Evolutionary conservation across 2,113 vertebrate genomes (phyloP).

Genomic region (Saguinus midas): DNA sequence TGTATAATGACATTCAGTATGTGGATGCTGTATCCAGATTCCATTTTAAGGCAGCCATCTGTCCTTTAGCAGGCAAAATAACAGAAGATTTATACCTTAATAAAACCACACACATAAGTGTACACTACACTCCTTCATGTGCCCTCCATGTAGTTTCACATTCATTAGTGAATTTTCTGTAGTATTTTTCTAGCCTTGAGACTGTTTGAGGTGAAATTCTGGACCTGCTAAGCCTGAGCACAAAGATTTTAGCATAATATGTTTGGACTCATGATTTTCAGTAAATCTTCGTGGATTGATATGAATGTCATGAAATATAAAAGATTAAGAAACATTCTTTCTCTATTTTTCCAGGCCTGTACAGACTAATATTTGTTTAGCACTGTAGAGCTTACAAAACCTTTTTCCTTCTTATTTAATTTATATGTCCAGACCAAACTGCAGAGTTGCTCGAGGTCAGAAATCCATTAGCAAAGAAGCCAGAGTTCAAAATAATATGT

Average conservation of each 20-base stretch:
- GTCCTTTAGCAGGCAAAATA: constrained; percentile 73
- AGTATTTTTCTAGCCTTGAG: not conserved
- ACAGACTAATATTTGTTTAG: constrained; percentile 35
- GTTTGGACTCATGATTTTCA: constrained; percentile 35
- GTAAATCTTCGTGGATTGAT: constrained; percentile 10
- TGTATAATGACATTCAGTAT: constrained; percentile 68
- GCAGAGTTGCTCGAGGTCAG: not conserved
- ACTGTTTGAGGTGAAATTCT: not conserved
- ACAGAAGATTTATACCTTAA: constrained; percentile 76
- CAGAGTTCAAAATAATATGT: not conserved
- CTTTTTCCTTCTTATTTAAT: constrained; percentile 32
- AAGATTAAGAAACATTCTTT: constrained; percentile 42
- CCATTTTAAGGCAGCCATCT: constrained; percentile 78
- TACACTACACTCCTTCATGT: constrained; percentile 9
- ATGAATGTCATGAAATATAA: constrained; percentile 44
- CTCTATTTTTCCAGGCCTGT: not conserved
- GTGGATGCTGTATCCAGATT: constrained; percentile 68
- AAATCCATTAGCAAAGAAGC: constrained; percentile 37
- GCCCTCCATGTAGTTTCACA: not conserved
- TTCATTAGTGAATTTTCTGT: constrained; percentile 47
- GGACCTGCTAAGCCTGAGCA: not conserved
- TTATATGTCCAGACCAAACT: constrained; percentile 34
- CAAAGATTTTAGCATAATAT: not conserved
- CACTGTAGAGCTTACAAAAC: constrained; percentile 10
- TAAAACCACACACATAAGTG: constrained; percentile 58